phyloP scores from a whole-genome alignment of 2,888 invertebrate species.

The Cheilosia grossa region DNA sequence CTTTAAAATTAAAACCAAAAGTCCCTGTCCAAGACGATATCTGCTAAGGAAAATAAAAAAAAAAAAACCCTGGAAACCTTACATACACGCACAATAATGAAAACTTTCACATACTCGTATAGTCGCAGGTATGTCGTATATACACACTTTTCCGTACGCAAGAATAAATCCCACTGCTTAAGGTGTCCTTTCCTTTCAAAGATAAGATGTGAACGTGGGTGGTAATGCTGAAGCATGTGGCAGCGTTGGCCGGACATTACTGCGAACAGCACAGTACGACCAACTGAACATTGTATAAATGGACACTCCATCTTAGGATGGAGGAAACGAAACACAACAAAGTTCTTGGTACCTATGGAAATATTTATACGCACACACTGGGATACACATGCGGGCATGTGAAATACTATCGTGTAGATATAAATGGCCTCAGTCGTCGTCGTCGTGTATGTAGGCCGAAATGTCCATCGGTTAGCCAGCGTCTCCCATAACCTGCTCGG shows the following conservation, averaged over 20 bases:
- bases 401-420: background rate
- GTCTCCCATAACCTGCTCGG: conserved; percentile 68
- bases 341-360: conserved; percentile 62
- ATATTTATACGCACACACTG: conserved; percentile 40
- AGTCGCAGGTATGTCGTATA: background rate
- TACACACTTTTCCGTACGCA: conserved; percentile 35
- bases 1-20: conserved; percentile 55
- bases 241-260: conserved; percentile 55
- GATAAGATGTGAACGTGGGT: conserved; percentile 77
- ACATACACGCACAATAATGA: conserved; percentile 4
- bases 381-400: background rate
- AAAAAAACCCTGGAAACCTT: background rate
- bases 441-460: conserved; percentile 66
- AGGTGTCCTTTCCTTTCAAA: conserved; percentile 76
- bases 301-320: conserved; percentile 63
- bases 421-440: conserved; percentile 27
- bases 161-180: conserved; percentile 75
- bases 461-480: conserved; percentile 72
- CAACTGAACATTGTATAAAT: conserved; percentile 62
- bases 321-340: conserved; percentile 59
- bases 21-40: conserved; percentile 47
- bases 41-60: background rate
- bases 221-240: conserved; percentile 61
- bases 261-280: conserved; percentile 61
- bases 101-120: conserved; percentile 12